Evolutionary conservation across 2,113 vertebrate genomes (phyloP), one percentile per base, ranked within the genome.

Genomic region (Paracanthobrama guichenoti): DNA sequence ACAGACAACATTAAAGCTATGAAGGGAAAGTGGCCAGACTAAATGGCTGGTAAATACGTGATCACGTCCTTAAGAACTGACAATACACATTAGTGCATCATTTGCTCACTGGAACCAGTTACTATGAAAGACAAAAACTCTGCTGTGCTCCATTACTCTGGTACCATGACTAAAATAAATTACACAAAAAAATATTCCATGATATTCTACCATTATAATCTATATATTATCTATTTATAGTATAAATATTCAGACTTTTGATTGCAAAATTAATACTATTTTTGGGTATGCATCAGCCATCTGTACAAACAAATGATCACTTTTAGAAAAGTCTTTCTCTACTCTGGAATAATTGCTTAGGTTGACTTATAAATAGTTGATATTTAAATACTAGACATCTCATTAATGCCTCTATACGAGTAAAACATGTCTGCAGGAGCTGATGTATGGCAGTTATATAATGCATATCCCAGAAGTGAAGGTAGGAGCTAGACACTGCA

Each of bases 251-350:
- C 6, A 42, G 8, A 73, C 42, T 1, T 26, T 50, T 74, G n/a
- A 48, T 73, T 16, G 22, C n/a, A 26, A 62, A 79, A 79, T 44
- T 5, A 62, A 62, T 79, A 79, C 77, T 26, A 62, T 79, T 48
- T 62, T 48, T 62, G 57, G 39, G 22, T 26, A 62, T 26, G n/a
- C 8, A 44, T 79, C 76, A 24, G 6, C 7, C 14, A 79, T 46
- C 13, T 62, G 2, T 62, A 57, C 39, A 62, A 76, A 28, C 3
- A 18, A 39, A 42, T 7, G n/a, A 6, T 28, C 26, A 59, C 74
- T 14, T 59, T 35, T 42, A 44, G 1, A 78, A 9, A 5, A 59
- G 4, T 57, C 35, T 78, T 55, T 55, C 31, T 57, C 12, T 13
- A 35, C 28, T 39, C 10, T 13, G 39, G 42, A 39, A 24, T 13